Conservation (phyloP, 1,140 invertebrate genomes). For the Lucilia sericata region DNA sequence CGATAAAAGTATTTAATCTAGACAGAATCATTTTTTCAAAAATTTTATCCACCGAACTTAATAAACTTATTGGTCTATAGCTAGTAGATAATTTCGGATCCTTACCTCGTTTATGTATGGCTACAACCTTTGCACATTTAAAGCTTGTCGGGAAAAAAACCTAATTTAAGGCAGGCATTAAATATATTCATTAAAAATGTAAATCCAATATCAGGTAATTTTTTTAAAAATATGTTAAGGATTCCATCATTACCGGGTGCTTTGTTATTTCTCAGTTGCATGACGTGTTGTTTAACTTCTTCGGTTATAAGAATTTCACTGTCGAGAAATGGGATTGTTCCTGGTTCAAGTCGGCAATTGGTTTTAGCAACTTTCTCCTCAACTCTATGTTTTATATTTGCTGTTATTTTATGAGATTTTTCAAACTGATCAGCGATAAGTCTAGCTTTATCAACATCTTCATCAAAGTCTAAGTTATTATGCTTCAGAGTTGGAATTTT, state of each 20-base stretch:
- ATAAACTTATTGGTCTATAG: background rate
- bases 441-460: background rate
- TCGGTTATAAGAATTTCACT: background rate
- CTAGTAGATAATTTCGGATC: background rate
- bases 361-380: too few species aligned
- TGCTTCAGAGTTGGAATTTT: background rate
- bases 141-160: too few species aligned
- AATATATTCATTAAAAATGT: background rate
- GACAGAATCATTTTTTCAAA: too few species aligned
- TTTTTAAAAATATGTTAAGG: background rate
- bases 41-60: background rate
- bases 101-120: too few species aligned
- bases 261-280: background rate
- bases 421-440: too few species aligned
- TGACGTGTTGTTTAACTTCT: background rate
- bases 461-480: background rate
- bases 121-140: too few species aligned
- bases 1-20: too few species aligned
- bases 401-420: too few species aligned
- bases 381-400: too few species aligned
- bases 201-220: background rate
- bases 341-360: too few species aligned
- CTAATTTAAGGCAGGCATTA: background rate
- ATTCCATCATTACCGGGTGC: background rate
- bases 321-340: too few species aligned